Evolutionary conservation across 2,888 invertebrate genomes (phyloP).

Genomic region (Furcula furcula): DNA sequence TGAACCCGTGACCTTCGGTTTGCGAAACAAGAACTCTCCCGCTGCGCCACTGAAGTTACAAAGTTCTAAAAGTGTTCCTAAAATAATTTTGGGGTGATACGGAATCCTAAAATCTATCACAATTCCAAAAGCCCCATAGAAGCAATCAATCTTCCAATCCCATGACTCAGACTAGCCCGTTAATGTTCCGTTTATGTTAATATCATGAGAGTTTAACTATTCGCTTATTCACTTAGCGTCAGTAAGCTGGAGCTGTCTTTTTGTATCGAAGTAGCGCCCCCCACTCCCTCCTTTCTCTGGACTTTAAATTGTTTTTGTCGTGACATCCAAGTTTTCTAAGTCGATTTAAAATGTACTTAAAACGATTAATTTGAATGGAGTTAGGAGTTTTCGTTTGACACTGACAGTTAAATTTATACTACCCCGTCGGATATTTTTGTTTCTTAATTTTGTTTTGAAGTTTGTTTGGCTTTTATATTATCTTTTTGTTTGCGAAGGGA

Average conservation of each 20-base stretch:
- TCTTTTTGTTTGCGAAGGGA: slow-evolving; percentile 25
- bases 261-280: slow-evolving; percentile 60
- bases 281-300: slow-evolving; percentile 44
- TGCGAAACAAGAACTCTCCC: no score
- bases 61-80: no score
- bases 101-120: not conserved
- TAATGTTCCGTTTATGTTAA: slow-evolving; percentile 79
- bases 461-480: slow-evolving; percentile 24
- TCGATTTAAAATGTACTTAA: slow-evolving; percentile 56
- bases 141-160: slow-evolving; percentile 34
- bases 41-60: no score
- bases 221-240: slow-evolving; percentile 78
- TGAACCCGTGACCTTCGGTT: no score
- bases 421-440: slow-evolving; percentile 30
- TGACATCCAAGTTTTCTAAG: slow-evolving; percentile 49
- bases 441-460: slow-evolving; percentile 33
- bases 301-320: slow-evolving; percentile 48
- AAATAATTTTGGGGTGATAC: no score
- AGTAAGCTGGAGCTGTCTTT: slow-evolving; percentile 63
- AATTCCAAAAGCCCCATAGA: slow-evolving; percentile 5
- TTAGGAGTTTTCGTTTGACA: slow-evolving; percentile 43
- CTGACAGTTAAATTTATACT: slow-evolving; percentile 44
- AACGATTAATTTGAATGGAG: slow-evolving; percentile 55
- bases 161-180: slow-evolving; percentile 46
- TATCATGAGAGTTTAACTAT: slow-evolving; percentile 79